These are phyloP conservation scores for Cheilosia scutellata DNA, from an alignment of 2,888 invertebrate species.

Conservation along the genomic window DNA sequence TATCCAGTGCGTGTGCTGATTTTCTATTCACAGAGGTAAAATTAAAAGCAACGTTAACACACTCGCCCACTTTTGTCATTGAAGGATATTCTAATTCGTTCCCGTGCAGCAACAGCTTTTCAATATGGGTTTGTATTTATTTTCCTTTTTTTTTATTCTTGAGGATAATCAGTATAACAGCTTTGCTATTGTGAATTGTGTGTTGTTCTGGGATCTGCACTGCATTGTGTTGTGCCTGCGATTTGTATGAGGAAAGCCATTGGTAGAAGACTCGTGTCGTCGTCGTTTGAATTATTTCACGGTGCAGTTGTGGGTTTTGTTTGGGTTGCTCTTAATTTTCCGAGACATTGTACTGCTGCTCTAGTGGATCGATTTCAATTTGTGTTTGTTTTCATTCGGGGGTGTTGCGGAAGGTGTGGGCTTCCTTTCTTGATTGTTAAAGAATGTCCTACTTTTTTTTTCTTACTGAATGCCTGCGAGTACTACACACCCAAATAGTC, in stretches of 20 bases:
- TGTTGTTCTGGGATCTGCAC: constrained; percentile 20
- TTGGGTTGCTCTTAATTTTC: constrained; percentile 54
- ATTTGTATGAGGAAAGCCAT: constrained; percentile 8
- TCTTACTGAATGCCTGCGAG: constrained; percentile 9
- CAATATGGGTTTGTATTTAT: constrained; percentile 40
- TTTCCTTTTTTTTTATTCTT: constrained; percentile 2
- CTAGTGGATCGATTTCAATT: constrained; percentile 55
- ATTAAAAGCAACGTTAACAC: constrained; percentile 41
- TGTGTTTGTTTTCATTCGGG: constrained; percentile 28
- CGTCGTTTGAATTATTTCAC: constrained; percentile 17
- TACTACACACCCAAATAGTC: constrained; percentile 22
- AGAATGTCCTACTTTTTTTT: constrained; percentile 40
- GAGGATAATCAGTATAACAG: constrained; percentile 69
- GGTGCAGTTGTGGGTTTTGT: constrained; percentile 21
- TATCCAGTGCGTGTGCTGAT: constrained; percentile 46
- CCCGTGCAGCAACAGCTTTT: constrained; percentile 44
- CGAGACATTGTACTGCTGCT: constrained; percentile 26
- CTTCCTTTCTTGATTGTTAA: constrained; percentile 21
- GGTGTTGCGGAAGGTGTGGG: not conserved
- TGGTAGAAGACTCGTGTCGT: not conserved
- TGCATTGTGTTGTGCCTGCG: constrained; percentile 23
- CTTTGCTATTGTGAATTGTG: constrained; percentile 57
- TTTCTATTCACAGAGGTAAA: constrained; percentile 45
- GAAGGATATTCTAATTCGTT: constrained; percentile 29
- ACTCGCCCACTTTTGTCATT: constrained; percentile 35